Conservation (phyloP, 2,888 invertebrate species). For the Drosophila emarginata region DNA sequence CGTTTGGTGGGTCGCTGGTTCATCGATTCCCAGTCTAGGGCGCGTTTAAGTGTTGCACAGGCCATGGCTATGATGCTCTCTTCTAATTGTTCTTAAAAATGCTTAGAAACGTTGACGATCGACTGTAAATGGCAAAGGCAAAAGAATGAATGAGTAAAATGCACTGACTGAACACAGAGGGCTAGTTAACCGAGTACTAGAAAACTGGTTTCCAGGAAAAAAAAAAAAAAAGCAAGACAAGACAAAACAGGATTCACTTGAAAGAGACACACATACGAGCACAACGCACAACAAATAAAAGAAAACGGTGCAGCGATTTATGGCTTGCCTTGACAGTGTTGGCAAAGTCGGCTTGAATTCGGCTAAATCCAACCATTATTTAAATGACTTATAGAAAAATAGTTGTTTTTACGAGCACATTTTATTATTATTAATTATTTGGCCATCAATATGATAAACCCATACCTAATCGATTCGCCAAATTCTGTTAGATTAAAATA, state of each 20-base stretch:
- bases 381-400: conserved; percentile 14
- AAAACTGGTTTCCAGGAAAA: conserved; percentile 72
- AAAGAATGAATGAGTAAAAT: conserved; percentile 36
- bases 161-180: conserved; percentile 27
- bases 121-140: conserved; percentile 26
- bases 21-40: conserved; percentile 97
- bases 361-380: background rate
- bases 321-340: conserved; percentile 42
- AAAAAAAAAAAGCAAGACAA: background rate
- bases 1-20: conserved; percentile 94
- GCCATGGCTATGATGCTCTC: conserved; percentile 87
- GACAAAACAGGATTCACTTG: conserved; percentile 72
- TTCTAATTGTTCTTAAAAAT: conserved; percentile 17
- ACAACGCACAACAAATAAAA: conserved; percentile 42
- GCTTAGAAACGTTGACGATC: conserved; percentile 1
- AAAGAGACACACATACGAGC: conserved; percentile 34
- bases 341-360: conserved; percentile 2
- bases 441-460: too few relatives aligned
- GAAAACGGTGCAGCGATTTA: conserved; percentile 76
- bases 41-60: conserved; percentile 98
- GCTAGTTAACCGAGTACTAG: background rate
- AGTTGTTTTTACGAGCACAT: too few relatives aligned
- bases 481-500: too few relatives aligned
- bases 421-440: too few relatives aligned
- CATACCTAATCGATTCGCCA: too few relatives aligned